Evolutionary conservation across 1,140 invertebrate genomes (phyloP).

Genomic region (Calliphora vicina): DNA sequence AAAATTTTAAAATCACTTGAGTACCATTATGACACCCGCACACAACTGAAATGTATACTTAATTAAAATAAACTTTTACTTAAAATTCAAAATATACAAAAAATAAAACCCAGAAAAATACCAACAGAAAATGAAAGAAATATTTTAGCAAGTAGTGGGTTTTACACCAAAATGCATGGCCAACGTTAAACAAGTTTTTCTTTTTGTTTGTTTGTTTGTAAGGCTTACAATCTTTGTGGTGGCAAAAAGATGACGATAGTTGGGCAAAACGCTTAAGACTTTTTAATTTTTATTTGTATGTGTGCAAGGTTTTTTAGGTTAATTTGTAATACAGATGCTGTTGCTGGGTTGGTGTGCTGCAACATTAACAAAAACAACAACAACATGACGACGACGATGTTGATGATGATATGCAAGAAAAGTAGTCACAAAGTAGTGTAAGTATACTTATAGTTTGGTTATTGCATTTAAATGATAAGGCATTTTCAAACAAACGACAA

Average conservation of each 20-base stretch:
- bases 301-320: conserved; percentile 1
- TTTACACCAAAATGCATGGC: not conserved
- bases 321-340: not conserved
- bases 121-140: no score
- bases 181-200: not conserved
- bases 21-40: conserved; percentile 26
- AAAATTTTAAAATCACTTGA: conserved; percentile 26
- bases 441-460: conserved; percentile 33
- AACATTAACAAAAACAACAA: no score
- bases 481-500: conserved; percentile 19
- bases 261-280: not conserved
- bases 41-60: conserved; percentile 27
- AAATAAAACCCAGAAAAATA: not conserved
- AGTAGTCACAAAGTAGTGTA: conserved; percentile 24
- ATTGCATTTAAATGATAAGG: conserved; percentile 35
- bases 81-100: not conserved
- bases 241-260: not conserved
- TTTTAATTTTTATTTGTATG: conserved; percentile 1
- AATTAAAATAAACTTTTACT: conserved; percentile 28
- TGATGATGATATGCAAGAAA: conserved; percentile 25
- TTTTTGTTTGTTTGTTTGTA: not conserved
- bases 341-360: not conserved
- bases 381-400: not conserved
- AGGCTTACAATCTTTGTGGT: no score
- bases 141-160: not conserved